Percentiles rank a stretch among this genome's conserved stretches.
Evolutionary conservation across 2,113 vertebrate genomes (phyloP).

Genomic region (Speoplatyrhinus poulsoni): DNA sequence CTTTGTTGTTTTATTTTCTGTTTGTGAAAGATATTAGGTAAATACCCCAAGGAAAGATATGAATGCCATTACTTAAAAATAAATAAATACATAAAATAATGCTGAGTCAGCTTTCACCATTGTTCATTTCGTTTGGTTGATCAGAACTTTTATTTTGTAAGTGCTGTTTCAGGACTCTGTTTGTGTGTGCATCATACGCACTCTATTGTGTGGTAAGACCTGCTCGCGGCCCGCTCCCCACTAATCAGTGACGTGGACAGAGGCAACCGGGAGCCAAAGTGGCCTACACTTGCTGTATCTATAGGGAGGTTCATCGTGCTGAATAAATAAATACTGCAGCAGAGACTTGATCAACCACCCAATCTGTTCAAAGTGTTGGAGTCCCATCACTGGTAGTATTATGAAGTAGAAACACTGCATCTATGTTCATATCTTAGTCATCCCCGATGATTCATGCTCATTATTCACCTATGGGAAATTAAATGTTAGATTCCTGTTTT

Average conservation of each 20-base stretch:
- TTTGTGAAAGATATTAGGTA: conserved; percentile 56
- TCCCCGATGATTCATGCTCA: conserved; percentile 54
- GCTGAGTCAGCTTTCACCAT: conserved; percentile 72
- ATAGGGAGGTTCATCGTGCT: conserved; percentile 22
- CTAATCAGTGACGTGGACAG: conserved; percentile 42
- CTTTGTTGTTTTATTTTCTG: conserved; percentile 47
- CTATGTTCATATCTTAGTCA: conserved; percentile 58
- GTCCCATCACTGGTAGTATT: conserved; percentile 37
- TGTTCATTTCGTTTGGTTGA: conserved; percentile 72
- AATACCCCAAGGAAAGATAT: conserved; percentile 50
- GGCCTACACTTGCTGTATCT: conserved; percentile 33
- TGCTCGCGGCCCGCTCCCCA: conserved; percentile 45
- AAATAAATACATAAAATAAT: conserved; percentile 8
- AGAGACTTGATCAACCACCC: conserved; percentile 30
- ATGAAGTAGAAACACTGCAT: conserved; percentile 47
- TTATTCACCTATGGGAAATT: conserved; percentile 64
- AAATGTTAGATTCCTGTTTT: conserved; percentile 72
- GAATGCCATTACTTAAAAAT: conserved; percentile 69
- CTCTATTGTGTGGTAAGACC: conserved; percentile 63
- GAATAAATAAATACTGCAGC: conserved; percentile 28
- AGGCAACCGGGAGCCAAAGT: conserved; percentile 49
- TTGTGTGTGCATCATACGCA: conserved; percentile 68
- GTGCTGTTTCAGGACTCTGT: conserved; percentile 66
- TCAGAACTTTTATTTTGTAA: conserved; percentile 41
- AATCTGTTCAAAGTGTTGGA: conserved; percentile 31